These are phyloP conservation scores for Tribolium castaneum DNA, from an alignment of 1,140 invertebrate species.

Conservation along the genomic window DNA sequence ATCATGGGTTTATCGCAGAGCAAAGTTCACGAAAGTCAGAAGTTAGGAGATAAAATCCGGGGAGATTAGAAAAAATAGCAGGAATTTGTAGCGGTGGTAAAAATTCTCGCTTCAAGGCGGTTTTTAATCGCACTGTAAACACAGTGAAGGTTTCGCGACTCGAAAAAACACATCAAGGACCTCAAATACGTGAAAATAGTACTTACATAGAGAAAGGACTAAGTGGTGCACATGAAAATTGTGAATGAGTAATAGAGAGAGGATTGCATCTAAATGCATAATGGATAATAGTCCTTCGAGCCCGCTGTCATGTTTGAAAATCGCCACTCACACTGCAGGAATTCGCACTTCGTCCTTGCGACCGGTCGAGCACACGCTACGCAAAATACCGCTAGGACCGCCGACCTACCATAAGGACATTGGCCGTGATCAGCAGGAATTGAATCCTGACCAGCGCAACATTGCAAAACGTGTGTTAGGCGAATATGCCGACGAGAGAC, in stretches of 20 bases:
- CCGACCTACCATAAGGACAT: conserved; percentile 62
- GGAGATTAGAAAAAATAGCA: not conserved
- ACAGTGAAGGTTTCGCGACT: conserved; percentile 52
- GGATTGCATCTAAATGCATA: not conserved
- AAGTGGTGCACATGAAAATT: not conserved
- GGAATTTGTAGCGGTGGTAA: not conserved
- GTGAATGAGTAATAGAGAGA: not conserved
- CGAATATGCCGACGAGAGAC: conserved; percentile 47
- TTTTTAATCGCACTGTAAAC: conserved; percentile 55
- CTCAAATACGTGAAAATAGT: not conserved
- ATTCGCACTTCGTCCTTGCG: conserved; percentile 45
- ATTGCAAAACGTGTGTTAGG: conserved; percentile 57
- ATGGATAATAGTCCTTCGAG: not conserved
- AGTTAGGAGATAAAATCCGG: not conserved
- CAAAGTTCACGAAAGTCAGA: conserved; percentile 20
- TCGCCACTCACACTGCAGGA: conserved; percentile 5
- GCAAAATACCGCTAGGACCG: conserved; percentile 57
- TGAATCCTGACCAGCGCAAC: conserved; percentile 61
- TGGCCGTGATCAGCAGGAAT: conserved; percentile 54
- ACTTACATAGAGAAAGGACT: not conserved
- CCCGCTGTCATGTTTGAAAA: conserved; percentile 1
- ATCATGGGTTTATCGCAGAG: conserved; percentile 11
- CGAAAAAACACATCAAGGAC: conserved; percentile 3
- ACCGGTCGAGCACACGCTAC: conserved; percentile 48
- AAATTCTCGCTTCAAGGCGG: conserved; percentile 49